phyloP scores from a whole-genome alignment of 92 coral and sea anemone species.

The Diadumene lineata region DNA sequence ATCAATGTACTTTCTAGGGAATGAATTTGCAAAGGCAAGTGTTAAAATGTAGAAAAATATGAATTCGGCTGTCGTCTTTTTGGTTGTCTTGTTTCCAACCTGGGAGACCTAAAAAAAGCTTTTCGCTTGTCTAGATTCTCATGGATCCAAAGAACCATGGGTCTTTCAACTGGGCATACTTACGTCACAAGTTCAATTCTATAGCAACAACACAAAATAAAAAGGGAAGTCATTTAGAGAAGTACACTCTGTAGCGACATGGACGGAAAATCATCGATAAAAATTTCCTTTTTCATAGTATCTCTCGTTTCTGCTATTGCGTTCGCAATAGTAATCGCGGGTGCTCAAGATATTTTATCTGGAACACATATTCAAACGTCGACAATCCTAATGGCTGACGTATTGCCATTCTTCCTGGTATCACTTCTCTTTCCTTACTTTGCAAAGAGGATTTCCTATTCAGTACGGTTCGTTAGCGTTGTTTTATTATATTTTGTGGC shows the following conservation, averaged over 20 bases:
- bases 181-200: neutral
- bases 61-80: too few species aligned
- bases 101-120: too few species aligned
- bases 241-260: neutral
- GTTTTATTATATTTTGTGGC: constrained; percentile 63
- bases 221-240: too few species aligned
- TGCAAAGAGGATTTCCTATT: constrained; percentile 69
- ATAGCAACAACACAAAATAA: neutral
- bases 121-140: too few species aligned
- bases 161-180: too few species aligned
- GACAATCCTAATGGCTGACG: constrained; percentile 74
- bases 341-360: constrained; percentile 79
- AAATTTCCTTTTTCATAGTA: constrained; percentile 66
- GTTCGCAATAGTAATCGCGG: constrained; percentile 60
- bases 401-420: constrained; percentile 73
- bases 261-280: constrained; percentile 33
- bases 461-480: constrained; percentile 62
- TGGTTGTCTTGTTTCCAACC: too few species aligned
- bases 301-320: constrained; percentile 49
- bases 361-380: constrained; percentile 89
- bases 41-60: too few species aligned
- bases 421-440: constrained; percentile 76
- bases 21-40: too few species aligned
- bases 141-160: too few species aligned
- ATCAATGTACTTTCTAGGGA: too few species aligned